phyloP scores from a whole-genome alignment of 2,888 invertebrate species.

The Agrypnus murinus region DNA sequence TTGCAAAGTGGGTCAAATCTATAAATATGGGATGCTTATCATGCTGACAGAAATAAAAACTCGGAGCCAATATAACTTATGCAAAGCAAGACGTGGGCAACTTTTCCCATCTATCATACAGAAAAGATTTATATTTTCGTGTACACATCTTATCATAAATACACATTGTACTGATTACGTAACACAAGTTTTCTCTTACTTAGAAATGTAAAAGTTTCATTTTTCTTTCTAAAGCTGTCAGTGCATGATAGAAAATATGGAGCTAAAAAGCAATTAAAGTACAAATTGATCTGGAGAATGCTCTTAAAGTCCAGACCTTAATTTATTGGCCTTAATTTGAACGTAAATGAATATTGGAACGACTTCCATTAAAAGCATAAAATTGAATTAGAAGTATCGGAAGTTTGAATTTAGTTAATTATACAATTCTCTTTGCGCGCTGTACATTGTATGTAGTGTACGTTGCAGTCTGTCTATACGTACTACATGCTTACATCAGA shows the following conservation, averaged over 20 bases:
- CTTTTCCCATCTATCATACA: constrained; percentile 53
- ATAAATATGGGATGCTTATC: constrained; percentile 60
- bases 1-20: constrained; percentile 53
- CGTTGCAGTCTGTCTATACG: too few relatives aligned
- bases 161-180: constrained; percentile 35
- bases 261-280: constrained; percentile 37
- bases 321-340: constrained; percentile 45
- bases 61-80: constrained; percentile 57
- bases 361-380: constrained; percentile 38
- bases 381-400: constrained; percentile 43
- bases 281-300: constrained; percentile 39
- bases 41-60: constrained; percentile 63
- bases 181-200: constrained; percentile 2
- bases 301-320: constrained; percentile 42
- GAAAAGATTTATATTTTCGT: constrained; percentile 44
- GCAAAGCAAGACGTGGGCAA: constrained; percentile 51
- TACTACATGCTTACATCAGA: too few relatives aligned
- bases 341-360: constrained; percentile 42
- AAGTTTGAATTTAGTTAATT: constrained; percentile 34
- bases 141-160: constrained; percentile 41
- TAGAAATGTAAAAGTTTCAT: not conserved
- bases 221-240: constrained; percentile 16
- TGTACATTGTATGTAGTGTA: too few relatives aligned
- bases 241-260: constrained; percentile 24
- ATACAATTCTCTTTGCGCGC: constrained; percentile 32